These are phyloP conservation scores for Gymnothorax javanicus DNA, from an alignment of 2,797 vertebrate genomes.

Conservation along the genomic window DNA sequence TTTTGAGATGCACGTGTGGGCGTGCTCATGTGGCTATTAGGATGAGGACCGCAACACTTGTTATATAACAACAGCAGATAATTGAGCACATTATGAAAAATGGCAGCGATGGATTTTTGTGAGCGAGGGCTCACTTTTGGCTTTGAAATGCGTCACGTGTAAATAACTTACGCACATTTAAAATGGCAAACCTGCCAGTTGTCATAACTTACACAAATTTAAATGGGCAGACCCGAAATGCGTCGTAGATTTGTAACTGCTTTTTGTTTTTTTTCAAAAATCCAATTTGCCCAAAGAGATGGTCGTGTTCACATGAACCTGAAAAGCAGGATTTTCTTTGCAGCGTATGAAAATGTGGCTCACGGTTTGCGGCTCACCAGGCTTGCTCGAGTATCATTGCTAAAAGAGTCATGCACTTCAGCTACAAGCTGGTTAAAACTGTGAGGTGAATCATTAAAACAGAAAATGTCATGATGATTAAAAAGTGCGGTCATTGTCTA, in stretches of 20 bases:
- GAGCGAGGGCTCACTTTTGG: conserved; percentile 48
- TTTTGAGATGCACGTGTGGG: conserved; percentile 55
- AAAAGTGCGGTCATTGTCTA: conserved; percentile 10
- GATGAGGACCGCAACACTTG: conserved; percentile 58
- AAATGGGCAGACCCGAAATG: not conserved
- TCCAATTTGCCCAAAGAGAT: not conserved
- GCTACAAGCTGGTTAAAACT: not conserved
- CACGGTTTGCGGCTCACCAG: not conserved
- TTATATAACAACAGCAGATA: conserved; percentile 72
- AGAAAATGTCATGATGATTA: conserved; percentile 40
- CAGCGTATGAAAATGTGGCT: not conserved
- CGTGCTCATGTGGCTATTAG: conserved; percentile 61
- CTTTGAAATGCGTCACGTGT: not conserved
- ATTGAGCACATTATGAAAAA: conserved; percentile 68
- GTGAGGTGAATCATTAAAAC: conserved; percentile 36
- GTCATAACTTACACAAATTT: no score
- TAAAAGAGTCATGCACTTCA: conserved; percentile 11
- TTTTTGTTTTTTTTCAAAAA: no score
- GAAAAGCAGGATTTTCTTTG: not conserved
- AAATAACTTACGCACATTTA: conserved; percentile 11
- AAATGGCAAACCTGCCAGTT: not conserved
- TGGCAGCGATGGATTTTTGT: conserved; percentile 52
- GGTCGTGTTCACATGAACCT: not conserved
- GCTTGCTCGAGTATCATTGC: conserved; percentile 6
- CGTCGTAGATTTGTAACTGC: no score